Percentiles rank a stretch among this genome's conserved stretches.
Evolutionary conservation across 2,797 vertebrate genomes (phyloP).

Genomic region (Amphiprion clarkii): DNA sequence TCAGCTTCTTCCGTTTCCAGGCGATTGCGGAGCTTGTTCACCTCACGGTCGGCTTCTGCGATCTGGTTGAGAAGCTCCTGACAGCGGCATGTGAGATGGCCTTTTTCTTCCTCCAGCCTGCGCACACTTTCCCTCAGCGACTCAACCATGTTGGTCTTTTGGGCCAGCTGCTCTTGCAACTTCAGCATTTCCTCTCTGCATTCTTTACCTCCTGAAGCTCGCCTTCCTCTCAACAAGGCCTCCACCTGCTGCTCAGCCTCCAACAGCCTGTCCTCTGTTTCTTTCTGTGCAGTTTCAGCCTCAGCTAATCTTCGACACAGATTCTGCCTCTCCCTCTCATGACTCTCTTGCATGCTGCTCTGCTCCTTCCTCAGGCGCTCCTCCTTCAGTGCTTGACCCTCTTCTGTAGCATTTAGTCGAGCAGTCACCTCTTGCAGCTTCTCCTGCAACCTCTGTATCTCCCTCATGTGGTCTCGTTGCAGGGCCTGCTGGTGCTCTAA

Average conservation of each 20-base stretch:
- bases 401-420: constrained; percentile 89
- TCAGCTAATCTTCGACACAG: constrained; percentile 89
- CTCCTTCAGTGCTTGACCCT: constrained; percentile 90
- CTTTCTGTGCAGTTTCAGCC: constrained; percentile 86
- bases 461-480: constrained; percentile 92
- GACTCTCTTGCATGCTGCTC: constrained; percentile 88
- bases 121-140: constrained; percentile 89
- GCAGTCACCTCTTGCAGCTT: constrained; percentile 89
- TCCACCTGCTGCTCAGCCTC: constrained; percentile 91
- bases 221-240: constrained; percentile 89
- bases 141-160: constrained; percentile 87
- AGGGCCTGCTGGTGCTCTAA: constrained; percentile 93
- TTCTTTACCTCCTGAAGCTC: constrained; percentile 81
- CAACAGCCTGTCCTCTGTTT: constrained; percentile 89
- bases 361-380: constrained; percentile 92
- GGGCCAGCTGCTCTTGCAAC: constrained; percentile 90
- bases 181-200: constrained; percentile 88
- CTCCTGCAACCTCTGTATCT: constrained; percentile 92
- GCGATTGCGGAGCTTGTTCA: constrained; percentile 88
- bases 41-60: constrained; percentile 88
- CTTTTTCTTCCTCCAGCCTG: constrained; percentile 90
- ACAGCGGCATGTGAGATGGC: constrained; percentile 89
- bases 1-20: constrained; percentile 89
- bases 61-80: constrained; percentile 94
- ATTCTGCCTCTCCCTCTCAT: constrained; percentile 91